phyloP scores from a whole-genome alignment of 2,113 vertebrate genomes.

The Halcyon senegalensis region DNA sequence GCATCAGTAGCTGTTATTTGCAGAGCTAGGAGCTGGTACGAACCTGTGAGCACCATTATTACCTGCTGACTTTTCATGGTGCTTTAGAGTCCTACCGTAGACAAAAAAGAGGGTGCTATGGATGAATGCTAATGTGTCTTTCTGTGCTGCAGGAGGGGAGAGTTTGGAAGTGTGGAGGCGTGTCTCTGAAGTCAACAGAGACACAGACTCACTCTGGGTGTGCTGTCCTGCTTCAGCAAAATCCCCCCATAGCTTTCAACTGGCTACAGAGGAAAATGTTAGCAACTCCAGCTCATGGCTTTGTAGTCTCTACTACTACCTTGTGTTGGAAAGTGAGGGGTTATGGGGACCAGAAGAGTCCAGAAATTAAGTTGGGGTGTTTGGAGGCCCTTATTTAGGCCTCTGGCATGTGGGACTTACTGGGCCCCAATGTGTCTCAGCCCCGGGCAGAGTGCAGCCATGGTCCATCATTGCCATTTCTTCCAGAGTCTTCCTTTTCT shows the following conservation, averaged over 20 bases:
- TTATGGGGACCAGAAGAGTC: background rate
- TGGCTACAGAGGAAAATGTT: background rate
- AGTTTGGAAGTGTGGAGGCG: background rate
- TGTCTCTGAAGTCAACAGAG: background rate
- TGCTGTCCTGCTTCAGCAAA: background rate
- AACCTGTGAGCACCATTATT: background rate
- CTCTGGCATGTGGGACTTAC: background rate
- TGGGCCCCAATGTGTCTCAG: accelerated
- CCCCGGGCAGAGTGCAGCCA: accelerated
- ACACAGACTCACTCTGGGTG: background rate
- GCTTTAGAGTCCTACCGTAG: background rate
- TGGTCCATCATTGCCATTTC: background rate
- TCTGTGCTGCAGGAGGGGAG: background rate
- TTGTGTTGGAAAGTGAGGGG: background rate
- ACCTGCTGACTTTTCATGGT: background rate
- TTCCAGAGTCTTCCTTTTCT: background rate
- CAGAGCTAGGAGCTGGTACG: background rate
- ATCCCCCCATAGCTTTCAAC: background rate
- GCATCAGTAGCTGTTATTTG: background rate
- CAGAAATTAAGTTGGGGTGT: background rate
- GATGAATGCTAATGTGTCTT: background rate
- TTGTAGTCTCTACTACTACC: background rate
- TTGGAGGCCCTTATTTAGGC: background rate
- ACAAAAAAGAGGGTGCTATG: background rate
- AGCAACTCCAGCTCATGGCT: background rate